These are phyloP conservation scores for Eilema caniola DNA, from an alignment of 2,888 invertebrate genomes.

Conservation along the genomic window DNA sequence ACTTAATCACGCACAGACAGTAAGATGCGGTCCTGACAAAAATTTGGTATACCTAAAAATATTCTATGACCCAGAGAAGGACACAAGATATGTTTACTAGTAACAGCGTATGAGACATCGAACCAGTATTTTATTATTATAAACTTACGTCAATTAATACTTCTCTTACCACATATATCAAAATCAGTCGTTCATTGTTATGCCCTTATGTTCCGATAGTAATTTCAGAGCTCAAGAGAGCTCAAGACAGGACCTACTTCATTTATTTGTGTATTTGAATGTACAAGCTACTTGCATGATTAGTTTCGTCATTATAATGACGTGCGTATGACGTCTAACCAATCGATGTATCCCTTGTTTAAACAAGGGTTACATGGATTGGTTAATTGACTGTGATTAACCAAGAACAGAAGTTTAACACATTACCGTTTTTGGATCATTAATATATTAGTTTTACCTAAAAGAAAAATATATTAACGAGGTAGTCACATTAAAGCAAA, in stretches of 20 bases:
- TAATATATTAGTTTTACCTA: not conserved
- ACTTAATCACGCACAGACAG: too few relatives aligned
- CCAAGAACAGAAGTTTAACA: not conserved
- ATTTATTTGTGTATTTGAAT: not conserved
- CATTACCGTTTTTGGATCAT: not conserved
- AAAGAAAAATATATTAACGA: not conserved
- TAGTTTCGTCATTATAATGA: not conserved
- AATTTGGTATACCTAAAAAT: too few relatives aligned
- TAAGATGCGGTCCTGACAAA: too few relatives aligned
- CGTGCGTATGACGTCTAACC: too few relatives aligned
- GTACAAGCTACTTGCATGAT: conserved; percentile 2
- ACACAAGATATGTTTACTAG: too few relatives aligned
- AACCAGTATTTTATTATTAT: not conserved
- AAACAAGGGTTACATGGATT: not conserved
- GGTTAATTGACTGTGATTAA: not conserved
- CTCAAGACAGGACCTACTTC: not conserved
- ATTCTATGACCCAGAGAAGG: too few relatives aligned
- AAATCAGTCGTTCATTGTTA: conserved; percentile 7
- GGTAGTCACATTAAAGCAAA: too few relatives aligned
- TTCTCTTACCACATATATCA: not conserved
- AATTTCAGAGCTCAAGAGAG: conserved; percentile 10
- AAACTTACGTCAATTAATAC: conserved; percentile 10
- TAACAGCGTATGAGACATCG: too few relatives aligned
- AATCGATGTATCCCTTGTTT: too few relatives aligned
- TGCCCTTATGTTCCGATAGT: not conserved